Conservation (phyloP, 2,888 invertebrate genomes). For the Cerastis leucographa region DNA sequence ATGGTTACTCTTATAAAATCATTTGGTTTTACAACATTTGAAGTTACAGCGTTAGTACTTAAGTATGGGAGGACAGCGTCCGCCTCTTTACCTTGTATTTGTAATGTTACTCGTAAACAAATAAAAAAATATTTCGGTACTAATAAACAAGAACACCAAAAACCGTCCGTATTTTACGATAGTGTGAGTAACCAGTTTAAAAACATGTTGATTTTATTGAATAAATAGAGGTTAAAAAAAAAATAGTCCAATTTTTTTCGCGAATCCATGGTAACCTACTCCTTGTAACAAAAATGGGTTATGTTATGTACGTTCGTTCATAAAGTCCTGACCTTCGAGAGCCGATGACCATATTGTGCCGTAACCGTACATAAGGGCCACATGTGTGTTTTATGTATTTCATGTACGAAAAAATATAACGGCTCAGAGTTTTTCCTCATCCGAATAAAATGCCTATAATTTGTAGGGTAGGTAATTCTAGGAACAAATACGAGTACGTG, state of each 20-base stretch:
- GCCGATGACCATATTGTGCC: conserved; percentile 49
- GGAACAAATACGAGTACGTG: not conserved
- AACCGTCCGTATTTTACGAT: not conserved
- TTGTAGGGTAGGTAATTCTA: not conserved
- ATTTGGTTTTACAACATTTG: too few relatives aligned
- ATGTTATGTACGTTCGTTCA: conserved; percentile 51
- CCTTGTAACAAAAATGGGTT: conserved; percentile 33
- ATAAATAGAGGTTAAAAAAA: too few relatives aligned
- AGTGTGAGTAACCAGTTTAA: not conserved
- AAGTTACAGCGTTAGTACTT: too few relatives aligned
- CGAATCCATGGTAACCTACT: conserved; percentile 23
- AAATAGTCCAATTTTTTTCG: conserved; percentile 6
- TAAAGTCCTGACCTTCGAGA: conserved; percentile 59
- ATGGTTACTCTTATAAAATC: too few relatives aligned
- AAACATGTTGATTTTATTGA: too few relatives aligned
- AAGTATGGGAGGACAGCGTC: too few relatives aligned
- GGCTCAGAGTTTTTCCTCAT: conserved; percentile 6
- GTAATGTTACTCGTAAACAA: too few relatives aligned
- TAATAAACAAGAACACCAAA: not conserved
- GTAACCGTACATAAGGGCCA: conserved; percentile 34
- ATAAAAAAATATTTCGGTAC: not conserved
- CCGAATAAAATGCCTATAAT: conserved; percentile 5
- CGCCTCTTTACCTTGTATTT: too few relatives aligned
- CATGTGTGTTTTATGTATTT: conserved; percentile 61
- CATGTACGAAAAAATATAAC: conserved; percentile 43